phyloP scores from a whole-genome alignment of 2,113 vertebrate species.

The Python bivittatus region DNA sequence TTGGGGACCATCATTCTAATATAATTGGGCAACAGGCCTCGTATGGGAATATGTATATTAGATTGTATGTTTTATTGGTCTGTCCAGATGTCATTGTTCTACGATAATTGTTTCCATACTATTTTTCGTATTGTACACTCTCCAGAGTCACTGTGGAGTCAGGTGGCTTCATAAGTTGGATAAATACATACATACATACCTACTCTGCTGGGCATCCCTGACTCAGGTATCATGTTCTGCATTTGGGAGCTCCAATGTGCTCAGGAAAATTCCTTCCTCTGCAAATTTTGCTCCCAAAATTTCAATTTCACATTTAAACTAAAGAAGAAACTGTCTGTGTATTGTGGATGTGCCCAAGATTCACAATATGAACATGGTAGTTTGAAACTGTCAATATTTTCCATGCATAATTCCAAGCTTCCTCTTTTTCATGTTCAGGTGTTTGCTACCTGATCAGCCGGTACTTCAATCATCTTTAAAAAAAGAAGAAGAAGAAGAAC shows the following conservation, averaged over 20 bases:
- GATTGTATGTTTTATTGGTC: too few species aligned
- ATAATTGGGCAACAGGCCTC: too few species aligned
- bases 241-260: background rate
- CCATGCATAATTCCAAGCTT: background rate
- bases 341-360: background rate
- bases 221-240: background rate
- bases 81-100: too few species aligned
- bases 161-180: too few species aligned
- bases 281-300: background rate
- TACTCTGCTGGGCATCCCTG: background rate
- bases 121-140: too few species aligned
- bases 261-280: background rate
- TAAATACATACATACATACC: too few species aligned
- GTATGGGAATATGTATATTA: too few species aligned
- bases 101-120: too few species aligned
- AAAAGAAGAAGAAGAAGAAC: background rate
- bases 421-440: background rate
- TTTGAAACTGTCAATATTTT: too few species aligned
- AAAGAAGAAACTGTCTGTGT: background rate
- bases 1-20: too few species aligned
- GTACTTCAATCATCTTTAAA: background rate
- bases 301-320: background rate
- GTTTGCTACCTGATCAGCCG: background rate
- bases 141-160: too few species aligned
- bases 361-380: background rate